Evolutionary conservation across 2,888 invertebrate genomes (phyloP), one percentile per base, ranked within the genome.

Genomic region (Tolmerus cingulatus): DNA sequence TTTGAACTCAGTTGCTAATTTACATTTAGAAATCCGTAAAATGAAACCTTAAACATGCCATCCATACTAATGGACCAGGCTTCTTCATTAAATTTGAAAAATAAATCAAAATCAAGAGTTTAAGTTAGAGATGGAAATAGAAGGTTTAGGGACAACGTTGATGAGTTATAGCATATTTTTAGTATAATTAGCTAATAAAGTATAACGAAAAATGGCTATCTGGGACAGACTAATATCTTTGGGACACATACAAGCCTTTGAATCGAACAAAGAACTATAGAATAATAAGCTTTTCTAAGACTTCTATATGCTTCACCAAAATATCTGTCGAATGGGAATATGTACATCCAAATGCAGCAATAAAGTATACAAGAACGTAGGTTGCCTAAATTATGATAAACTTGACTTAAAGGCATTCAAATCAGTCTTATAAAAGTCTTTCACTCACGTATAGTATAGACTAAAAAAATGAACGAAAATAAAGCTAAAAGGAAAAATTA

Each of bases 361-460:
- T 27, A 30, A 30, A 30, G 8, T 79, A 51, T 46, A 30, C n/a
- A 51, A 79, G 27, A 79, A 23, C 27, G 16, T 76, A 37, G 16
- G 76, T 76, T n/a, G 76, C 57, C 30, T 82, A 76, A 81, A 81
- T 37, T 30, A 81, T 81, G 14, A 74, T 55, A 82, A 82, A 82
- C 57, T 19, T 37, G 82, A 82, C 34, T 82, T 57, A 82, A 82
- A 82, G 57, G 74, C 86, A 74, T 76, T 87, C 55, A 79, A 79
- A 78, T 87, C 87, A 87, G 87, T 87, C 86, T 87, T 82, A 82
- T 82, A 82, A 82, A 79, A 82, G 82, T 82, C 82, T 82, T 82
- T 82, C 82, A 82, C 51, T 82, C 57, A 57, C 82, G 40, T 51
- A 55, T 27, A 66, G 66, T 27, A 66, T 66, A 66, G 66, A 66